A percentile compares a stretch with the other conserved stretches of the same genome.
Conservation (phyloP, 1,140 invertebrate genomes). For the Bicyclus anynana region DNA sequence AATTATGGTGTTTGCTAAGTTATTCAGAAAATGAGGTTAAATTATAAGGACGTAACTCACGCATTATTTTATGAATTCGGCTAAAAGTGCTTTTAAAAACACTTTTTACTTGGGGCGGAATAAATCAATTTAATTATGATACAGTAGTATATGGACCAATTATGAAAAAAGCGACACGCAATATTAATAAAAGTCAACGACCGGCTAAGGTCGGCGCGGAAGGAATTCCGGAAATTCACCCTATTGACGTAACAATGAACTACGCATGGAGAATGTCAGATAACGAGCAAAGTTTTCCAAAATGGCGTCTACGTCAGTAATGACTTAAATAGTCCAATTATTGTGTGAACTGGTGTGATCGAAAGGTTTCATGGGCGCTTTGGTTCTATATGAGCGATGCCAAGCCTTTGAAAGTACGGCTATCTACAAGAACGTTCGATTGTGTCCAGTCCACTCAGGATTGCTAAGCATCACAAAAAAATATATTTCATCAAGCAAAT, state of each 20-base stretch:
- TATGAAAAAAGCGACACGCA: neutral
- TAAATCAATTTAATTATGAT: neutral
- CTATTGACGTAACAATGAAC: constrained; percentile 12
- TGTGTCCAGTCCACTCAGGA: too few species aligned
- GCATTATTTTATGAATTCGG: too few species aligned
- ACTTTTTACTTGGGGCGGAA: neutral
- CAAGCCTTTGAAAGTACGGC: too few species aligned
- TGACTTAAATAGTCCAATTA: neutral
- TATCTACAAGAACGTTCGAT: too few species aligned
- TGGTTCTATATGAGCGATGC: too few species aligned
- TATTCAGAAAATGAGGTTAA: too few species aligned
- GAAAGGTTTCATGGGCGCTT: too few species aligned
- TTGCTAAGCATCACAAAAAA: too few species aligned
- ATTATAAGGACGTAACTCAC: too few species aligned
- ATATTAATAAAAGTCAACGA: constrained; percentile 6
- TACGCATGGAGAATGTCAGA: neutral
- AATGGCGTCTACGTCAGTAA: constrained; percentile 8
- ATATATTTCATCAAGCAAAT: too few species aligned
- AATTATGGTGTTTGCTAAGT: too few species aligned
- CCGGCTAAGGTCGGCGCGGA: constrained; percentile 13
- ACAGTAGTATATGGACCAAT: neutral
- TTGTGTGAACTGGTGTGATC: neutral
- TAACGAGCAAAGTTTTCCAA: constrained; percentile 5
- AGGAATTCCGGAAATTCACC: constrained; percentile 11
- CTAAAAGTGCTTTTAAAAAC: neutral